phyloP scores from a whole-genome alignment of 2,113 vertebrate genomes.

The Sakesphorus luctuosus region DNA sequence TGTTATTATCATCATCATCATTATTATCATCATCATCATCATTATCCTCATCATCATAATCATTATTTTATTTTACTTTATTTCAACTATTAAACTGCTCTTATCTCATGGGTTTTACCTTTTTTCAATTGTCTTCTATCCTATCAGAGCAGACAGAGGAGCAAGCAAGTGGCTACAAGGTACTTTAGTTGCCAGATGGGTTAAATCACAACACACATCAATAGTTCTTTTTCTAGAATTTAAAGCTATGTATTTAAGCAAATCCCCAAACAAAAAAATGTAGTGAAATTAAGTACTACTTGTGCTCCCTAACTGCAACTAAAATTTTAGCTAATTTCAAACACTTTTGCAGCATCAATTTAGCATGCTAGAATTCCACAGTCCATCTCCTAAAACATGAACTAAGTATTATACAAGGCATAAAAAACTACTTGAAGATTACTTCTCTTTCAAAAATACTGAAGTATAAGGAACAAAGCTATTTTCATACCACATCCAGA shows the following conservation, averaged over 20 bases:
- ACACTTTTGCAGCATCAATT: neutral
- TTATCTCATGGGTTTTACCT: neutral
- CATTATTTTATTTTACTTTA: neutral
- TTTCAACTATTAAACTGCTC: neutral
- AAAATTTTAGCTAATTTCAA: conserved; percentile 18
- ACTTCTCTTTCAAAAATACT: conserved; percentile 37
- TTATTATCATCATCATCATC: neutral
- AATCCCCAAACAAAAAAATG: neutral
- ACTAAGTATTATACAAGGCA: conserved; percentile 3
- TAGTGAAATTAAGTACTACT: neutral
- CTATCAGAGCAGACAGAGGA: fast-evolving
- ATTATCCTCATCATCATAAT: neutral
- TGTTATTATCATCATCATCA: neutral
- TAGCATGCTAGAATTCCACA: neutral
- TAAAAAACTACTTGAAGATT: conserved; percentile 25
- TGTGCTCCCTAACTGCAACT: neutral
- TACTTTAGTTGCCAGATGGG: neutral
- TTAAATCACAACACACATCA: neutral
- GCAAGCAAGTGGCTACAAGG: neutral
- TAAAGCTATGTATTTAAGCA: conserved; percentile 1
- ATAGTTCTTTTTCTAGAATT: neutral
- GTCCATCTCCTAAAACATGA: neutral
- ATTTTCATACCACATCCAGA: conserved; percentile 45
- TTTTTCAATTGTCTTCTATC: neutral
- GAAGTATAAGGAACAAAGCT: conserved; percentile 34